Evolutionary conservation across 2,113 vertebrate species (phyloP).

Genomic region (Charina bottae): DNA sequence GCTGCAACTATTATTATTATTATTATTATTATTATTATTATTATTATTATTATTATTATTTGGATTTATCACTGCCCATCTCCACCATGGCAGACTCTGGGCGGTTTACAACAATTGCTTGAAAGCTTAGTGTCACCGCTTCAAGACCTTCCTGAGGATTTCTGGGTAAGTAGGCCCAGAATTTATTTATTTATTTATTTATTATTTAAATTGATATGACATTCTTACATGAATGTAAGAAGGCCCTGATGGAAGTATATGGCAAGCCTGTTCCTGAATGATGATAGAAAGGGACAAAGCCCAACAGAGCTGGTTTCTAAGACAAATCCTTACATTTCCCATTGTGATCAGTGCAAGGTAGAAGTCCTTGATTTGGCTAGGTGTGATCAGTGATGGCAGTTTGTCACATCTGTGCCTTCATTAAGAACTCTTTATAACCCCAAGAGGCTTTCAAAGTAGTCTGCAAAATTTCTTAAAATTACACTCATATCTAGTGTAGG

Average conservation of each 20-base stretch:
- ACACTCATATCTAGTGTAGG: background rate
- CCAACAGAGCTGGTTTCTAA: background rate
- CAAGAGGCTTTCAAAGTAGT: background rate
- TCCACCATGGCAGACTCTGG: too few relatives aligned
- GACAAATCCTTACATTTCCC: background rate
- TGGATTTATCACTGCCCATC: too few relatives aligned
- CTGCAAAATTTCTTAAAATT: background rate
- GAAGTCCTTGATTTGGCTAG: background rate
- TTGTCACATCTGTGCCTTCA: background rate
- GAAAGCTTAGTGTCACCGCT: background rate
- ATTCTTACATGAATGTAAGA: too few relatives aligned
- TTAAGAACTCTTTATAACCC: background rate
- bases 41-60: too few relatives aligned
- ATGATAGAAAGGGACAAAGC: background rate
- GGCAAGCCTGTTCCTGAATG: background rate
- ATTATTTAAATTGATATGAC: too few relatives aligned
- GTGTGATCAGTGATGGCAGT: background rate
- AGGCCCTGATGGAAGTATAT: background rate
- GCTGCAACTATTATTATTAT: too few relatives aligned
- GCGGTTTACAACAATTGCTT: too few relatives aligned
- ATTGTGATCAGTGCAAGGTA: background rate
- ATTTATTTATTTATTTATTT: too few relatives aligned
- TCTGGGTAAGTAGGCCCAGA: background rate
- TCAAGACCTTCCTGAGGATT: background rate
- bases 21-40: too few relatives aligned